Evolutionary conservation across 2,113 vertebrate genomes (phyloP), one percentile per base, ranked within the genome.

Genomic region (Octodon degus): DNA sequence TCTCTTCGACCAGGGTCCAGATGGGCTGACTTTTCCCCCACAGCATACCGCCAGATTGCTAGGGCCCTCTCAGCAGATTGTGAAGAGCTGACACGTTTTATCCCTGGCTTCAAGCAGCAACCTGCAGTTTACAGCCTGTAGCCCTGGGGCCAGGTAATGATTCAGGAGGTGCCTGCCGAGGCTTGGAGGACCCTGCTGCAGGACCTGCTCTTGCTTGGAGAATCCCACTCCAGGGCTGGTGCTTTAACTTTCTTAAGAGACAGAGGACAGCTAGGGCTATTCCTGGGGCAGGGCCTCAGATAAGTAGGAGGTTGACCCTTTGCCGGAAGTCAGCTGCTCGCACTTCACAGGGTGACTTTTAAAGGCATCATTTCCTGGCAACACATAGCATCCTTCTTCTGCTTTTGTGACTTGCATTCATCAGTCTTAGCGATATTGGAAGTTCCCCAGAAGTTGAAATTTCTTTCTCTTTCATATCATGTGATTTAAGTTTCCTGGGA

Each of bases 401-500:
- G 14, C 58, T 86, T 90, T 85, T 37, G 9, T 82, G 84, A 63
- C 14, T 63, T 20, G 34, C 0, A 3, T 53, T 90, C 20, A 53
- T 88, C 77, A 87, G 68, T 88, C 43, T 70, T 14, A 14, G 65
- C 83, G 58, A 47, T 8, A 2, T 2, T 40, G 82, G 86, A 86
- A 93, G 43, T 96, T 93, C 58, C 89, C 7, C 1, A 65, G 85
- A 95, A 76, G 24, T 4, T 79, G 70, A 90, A 30, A 55, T 70
- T 86, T 90, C 20, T 86, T 93, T 86, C 30, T 80, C 13, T 82
- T 32, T 13, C 0, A 9, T 0, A 19, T 81, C 92, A 25, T 50
- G 40, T 93, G 94, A 70, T 62, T 53, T 47, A 68, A 43, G 83
- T 95, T 94, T 97, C 77, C 65, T 60, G 50, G 63, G 90, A 79